A percentile compares a stretch with the other conserved stretches of the same genome.
phyloP scores from a whole-genome alignment of 2,113 vertebrate genomes.

The Hemibagrus wyckioides region DNA sequence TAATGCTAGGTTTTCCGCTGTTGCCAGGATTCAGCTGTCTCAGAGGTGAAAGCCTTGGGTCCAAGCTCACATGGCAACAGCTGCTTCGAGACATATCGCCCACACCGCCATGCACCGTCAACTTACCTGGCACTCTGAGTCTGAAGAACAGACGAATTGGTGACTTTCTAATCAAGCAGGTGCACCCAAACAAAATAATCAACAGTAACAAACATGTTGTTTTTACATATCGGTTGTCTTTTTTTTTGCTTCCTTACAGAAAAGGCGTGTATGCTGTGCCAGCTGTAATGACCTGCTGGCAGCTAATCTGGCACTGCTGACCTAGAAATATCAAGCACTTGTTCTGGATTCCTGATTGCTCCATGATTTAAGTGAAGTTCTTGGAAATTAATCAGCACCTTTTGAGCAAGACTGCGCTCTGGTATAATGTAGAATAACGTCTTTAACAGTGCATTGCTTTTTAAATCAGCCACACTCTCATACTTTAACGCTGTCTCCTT shows the following conservation, averaged over 20 bases:
- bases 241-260: slow-evolving; percentile 7
- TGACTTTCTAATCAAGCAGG: slow-evolving; percentile 48
- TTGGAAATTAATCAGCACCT: neutral
- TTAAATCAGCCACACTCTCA: neutral
- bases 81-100: slow-evolving; percentile 50
- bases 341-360: neutral
- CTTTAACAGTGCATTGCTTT: neutral
- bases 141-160: neutral
- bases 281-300: neutral
- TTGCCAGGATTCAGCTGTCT: slow-evolving; percentile 56
- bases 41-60: slow-evolving; percentile 52
- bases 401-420: neutral
- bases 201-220: slow-evolving; percentile 9
- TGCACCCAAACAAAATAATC: slow-evolving; percentile 46
- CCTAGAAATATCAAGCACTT: neutral
- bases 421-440: neutral
- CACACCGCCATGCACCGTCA: slow-evolving; percentile 43
- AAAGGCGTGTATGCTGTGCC: neutral
- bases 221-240: neutral
- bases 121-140: slow-evolving; percentile 36
- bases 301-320: neutral
- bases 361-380: neutral
- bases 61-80: slow-evolving; percentile 52
- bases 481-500: neutral
- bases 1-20: slow-evolving; percentile 52